Evolutionary conservation across 2,113 vertebrate genomes (phyloP).

Genomic region (Morone chrysops): DNA sequence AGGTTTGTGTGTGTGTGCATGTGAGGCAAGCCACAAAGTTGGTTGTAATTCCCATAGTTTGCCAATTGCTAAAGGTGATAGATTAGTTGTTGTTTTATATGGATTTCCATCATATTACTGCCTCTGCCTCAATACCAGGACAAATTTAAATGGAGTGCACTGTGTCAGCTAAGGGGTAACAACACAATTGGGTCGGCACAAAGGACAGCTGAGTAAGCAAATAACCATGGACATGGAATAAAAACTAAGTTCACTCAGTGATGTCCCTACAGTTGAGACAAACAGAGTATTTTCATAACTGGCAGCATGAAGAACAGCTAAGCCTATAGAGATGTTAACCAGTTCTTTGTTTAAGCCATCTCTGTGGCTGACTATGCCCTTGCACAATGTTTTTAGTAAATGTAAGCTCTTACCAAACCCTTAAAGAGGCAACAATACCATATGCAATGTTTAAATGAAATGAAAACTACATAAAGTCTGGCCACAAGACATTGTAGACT

Average conservation of each 20-base stretch:
- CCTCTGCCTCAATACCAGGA: background rate
- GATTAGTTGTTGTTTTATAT: background rate
- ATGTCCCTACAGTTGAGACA: conserved; percentile 16
- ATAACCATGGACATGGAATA: conserved; percentile 10
- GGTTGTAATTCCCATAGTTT: background rate
- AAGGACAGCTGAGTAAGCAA: conserved; percentile 43
- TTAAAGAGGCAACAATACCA: background rate
- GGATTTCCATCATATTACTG: background rate
- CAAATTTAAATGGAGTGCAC: background rate
- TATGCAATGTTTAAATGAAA: background rate
- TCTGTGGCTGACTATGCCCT: background rate
- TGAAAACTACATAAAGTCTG: conserved; percentile 1
- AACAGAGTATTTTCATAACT: conserved; percentile 5
- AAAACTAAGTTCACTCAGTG: background rate
- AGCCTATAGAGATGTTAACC: background rate
- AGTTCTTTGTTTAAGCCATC: background rate
- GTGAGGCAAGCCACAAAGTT: background rate
- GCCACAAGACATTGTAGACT: no score
- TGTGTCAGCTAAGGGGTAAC: conserved; percentile 14
- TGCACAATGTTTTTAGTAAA: background rate
- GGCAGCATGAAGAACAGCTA: conserved; percentile 6
- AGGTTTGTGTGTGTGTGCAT: background rate
- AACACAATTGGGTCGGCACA: background rate
- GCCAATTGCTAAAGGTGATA: background rate
- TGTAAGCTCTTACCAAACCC: background rate